phyloP scores from a whole-genome alignment of 2,113 vertebrate genomes.

The Phyllostomus hastatus region DNA sequence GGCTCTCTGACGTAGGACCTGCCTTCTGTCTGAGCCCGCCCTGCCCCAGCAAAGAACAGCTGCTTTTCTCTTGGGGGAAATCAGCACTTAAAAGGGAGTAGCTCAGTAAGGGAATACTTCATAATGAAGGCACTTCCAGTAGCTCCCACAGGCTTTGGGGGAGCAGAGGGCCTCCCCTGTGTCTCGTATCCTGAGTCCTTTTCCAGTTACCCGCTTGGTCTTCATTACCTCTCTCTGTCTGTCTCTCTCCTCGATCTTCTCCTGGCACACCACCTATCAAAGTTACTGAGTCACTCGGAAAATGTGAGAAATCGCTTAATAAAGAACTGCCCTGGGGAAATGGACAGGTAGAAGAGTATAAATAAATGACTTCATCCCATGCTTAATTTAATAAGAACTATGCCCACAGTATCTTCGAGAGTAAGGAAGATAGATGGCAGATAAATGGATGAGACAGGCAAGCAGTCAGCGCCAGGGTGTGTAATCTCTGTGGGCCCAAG shows the following conservation, averaged over 20 bases:
- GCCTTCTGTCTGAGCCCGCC: not conserved
- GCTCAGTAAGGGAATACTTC: not conserved
- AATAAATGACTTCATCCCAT: slow-evolving; percentile 68
- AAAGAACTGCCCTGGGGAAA: slow-evolving; percentile 66
- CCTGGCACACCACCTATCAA: slow-evolving; percentile 54
- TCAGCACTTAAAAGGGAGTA: not conserved
- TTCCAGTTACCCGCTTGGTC: not conserved
- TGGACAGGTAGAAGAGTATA: slow-evolving; percentile 72
- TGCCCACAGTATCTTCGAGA: not conserved
- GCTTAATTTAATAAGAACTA: slow-evolving; percentile 68
- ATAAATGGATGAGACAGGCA: slow-evolving; percentile 34
- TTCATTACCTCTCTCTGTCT: not conserved
- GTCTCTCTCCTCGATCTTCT: not conserved
- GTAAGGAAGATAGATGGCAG: slow-evolving; percentile 52
- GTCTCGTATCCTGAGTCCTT: not conserved
- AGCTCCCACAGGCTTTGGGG: not conserved
- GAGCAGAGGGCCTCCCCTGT: not conserved
- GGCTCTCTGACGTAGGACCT: not conserved
- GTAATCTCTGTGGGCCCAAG: not conserved
- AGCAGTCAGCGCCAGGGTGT: not conserved
- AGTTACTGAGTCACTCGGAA: slow-evolving; percentile 31
- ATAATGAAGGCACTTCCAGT: not conserved
- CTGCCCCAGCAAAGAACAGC: not conserved
- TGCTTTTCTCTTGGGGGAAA: not conserved
- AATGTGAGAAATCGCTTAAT: slow-evolving; percentile 68